Percentiles rank a stretch among this genome's conserved stretches.
phyloP scores from a whole-genome alignment of 2,888 invertebrate species.

The Perizoma affinitatum region DNA sequence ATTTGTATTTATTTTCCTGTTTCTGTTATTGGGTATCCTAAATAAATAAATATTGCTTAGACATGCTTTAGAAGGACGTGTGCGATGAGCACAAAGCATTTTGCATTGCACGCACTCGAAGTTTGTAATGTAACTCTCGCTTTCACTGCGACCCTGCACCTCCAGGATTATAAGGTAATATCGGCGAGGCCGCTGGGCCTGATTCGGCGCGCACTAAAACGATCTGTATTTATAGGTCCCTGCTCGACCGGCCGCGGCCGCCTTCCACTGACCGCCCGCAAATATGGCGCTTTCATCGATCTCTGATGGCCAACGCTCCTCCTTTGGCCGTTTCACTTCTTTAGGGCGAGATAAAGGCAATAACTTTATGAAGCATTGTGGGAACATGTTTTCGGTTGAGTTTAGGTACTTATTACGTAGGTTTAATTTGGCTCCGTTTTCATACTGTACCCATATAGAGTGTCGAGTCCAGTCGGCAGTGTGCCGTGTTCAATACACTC shows the following conservation, averaged over 20 bases:
- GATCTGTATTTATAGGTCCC: slow-evolving; percentile 71
- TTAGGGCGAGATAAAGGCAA: slow-evolving; percentile 4
- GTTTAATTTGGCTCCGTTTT: neutral
- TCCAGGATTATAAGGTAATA: slow-evolving; percentile 63
- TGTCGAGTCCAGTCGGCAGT: too few species aligned
- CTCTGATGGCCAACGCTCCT: slow-evolving; percentile 18
- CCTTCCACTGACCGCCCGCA: slow-evolving; percentile 13
- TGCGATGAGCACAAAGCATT: too few species aligned
- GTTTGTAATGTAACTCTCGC: neutral
- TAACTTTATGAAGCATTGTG: slow-evolving; percentile 15
- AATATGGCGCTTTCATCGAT: slow-evolving; percentile 39
- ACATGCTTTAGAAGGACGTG: too few species aligned
- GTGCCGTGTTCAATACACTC: too few species aligned
- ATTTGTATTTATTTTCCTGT: too few species aligned
- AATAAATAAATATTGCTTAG: too few species aligned
- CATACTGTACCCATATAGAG: too few species aligned
- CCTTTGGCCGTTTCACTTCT: neutral
- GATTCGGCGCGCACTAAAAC: slow-evolving; percentile 65
- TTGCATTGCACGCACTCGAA: too few species aligned
- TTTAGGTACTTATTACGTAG: neutral
- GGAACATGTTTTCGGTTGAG: slow-evolving; percentile 2
- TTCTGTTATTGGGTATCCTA: too few species aligned
- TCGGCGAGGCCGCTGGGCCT: slow-evolving; percentile 59
- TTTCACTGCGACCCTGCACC: slow-evolving; percentile 15
- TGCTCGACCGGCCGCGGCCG: slow-evolving; percentile 51